Conservation (phyloP, 2,888 invertebrate genomes). For the Atethmia centrago region DNA sequence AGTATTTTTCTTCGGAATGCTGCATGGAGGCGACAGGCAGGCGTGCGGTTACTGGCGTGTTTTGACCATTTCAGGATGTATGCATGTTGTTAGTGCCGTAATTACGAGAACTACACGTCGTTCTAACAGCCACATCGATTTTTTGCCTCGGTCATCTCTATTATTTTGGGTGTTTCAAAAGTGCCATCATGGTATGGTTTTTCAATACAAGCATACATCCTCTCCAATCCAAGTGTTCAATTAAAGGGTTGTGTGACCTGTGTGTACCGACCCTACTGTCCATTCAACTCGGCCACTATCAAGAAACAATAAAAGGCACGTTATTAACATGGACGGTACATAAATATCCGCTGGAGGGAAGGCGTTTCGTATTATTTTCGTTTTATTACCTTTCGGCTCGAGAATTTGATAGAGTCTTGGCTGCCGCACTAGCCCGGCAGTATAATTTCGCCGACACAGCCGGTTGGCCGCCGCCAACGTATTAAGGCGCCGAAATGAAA, state of each 20-base stretch:
- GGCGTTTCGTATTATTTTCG: slow-evolving; percentile 83
- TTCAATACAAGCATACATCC: too few relatives aligned
- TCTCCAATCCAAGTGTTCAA: background rate
- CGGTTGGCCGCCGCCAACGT: slow-evolving; percentile 80
- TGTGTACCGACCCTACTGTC: background rate
- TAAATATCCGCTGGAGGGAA: slow-evolving; percentile 80
- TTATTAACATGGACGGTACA: slow-evolving; percentile 81
- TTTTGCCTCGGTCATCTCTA: slow-evolving; percentile 7
- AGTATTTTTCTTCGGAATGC: slow-evolving; percentile 77
- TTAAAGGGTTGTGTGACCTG: background rate
- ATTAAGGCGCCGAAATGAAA: slow-evolving; percentile 86
- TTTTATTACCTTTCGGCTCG: slow-evolving; percentile 84
- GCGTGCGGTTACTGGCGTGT: slow-evolving; percentile 73
- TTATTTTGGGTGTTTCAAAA: slow-evolving; percentile 13
- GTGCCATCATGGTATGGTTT: background rate
- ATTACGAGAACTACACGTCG: slow-evolving; percentile 76
- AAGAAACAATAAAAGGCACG: slow-evolving; percentile 78
- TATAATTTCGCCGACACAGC: slow-evolving; percentile 85
- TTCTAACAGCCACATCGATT: slow-evolving; percentile 78
- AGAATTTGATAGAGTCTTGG: slow-evolving; percentile 87
- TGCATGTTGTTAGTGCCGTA: slow-evolving; percentile 79
- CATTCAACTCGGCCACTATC: slow-evolving; percentile 60
- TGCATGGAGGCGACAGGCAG: slow-evolving; percentile 66
- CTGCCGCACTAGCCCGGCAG: slow-evolving; percentile 81
- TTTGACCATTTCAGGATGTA: slow-evolving; percentile 81